These are phyloP conservation scores for Dissostichus mawsoni DNA, from an alignment of 2,113 vertebrate species.

Conservation along the genomic window DNA sequence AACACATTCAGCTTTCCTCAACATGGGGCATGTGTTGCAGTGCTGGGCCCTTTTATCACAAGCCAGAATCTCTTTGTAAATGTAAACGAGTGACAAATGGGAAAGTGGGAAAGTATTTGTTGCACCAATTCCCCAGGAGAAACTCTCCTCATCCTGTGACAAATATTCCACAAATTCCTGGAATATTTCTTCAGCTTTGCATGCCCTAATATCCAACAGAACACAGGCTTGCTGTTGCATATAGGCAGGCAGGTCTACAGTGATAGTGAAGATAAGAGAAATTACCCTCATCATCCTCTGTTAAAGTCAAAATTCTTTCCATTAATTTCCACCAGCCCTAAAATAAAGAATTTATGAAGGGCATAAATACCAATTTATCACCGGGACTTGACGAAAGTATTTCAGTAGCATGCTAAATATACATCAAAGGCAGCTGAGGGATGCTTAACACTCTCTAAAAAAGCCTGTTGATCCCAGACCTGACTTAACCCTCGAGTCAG, in stretches of 20 bases:
- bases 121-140: conserved; percentile 35
- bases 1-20: conserved; percentile 25
- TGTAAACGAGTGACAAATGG: conserved; percentile 27
- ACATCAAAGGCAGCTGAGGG: conserved; percentile 72
- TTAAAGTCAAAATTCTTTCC: conserved; percentile 50
- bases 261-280: conserved; percentile 33
- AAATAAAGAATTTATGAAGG: conserved; percentile 49
- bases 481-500: conserved; percentile 55
- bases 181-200: conserved; percentile 72
- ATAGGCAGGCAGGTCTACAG: neutral
- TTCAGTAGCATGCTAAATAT: conserved; percentile 77
- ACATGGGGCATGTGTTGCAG: conserved; percentile 26
- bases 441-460: conserved; percentile 72
- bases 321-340: conserved; percentile 25
- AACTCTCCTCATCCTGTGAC: conserved; percentile 73
- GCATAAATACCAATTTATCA: conserved; percentile 63
- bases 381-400: conserved; percentile 39
- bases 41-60: conserved; percentile 23
- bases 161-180: conserved; percentile 80
- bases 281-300: conserved; percentile 9
- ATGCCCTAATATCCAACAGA: conserved; percentile 50
- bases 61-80: conserved; percentile 41
- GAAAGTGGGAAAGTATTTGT: conserved; percentile 35
- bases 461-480: conserved; percentile 72
- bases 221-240: conserved; percentile 48